Evolutionary conservation across 2,797 vertebrate genomes (phyloP).

Genomic region (Megalops cyprinoides): DNA sequence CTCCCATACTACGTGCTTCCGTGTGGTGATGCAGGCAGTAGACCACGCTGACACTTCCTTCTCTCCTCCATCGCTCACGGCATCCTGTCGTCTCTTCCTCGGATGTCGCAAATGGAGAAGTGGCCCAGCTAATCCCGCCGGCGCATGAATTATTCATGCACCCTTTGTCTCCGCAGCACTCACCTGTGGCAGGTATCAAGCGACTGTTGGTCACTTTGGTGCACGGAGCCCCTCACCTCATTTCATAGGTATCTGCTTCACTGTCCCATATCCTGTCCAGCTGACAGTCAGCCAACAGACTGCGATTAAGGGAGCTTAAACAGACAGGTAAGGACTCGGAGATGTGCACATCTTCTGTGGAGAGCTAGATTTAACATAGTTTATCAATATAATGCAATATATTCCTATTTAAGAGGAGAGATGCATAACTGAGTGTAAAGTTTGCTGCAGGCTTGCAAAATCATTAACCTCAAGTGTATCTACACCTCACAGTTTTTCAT

Average conservation of each 20-base stretch:
- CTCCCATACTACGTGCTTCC: neutral
- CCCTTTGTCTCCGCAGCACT: conserved; percentile 53
- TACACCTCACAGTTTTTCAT: too few species aligned
- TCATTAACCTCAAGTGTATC: too few species aligned
- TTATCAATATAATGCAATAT: too few species aligned
- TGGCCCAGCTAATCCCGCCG: conserved; percentile 32
- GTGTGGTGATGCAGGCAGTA: neutral
- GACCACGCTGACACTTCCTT: neutral
- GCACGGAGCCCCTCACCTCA: conserved; percentile 35
- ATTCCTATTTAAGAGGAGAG: too few species aligned
- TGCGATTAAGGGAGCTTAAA: neutral
- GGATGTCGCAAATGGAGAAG: conserved; percentile 28
- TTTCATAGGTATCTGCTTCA: conserved; percentile 37
- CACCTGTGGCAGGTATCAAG: conserved; percentile 42
- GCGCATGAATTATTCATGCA: conserved; percentile 60
- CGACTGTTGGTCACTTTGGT: conserved; percentile 26
- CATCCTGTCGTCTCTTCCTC: neutral
- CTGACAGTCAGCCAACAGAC: neutral
- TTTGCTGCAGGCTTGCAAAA: too few species aligned
- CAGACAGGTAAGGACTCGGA: conserved; percentile 8
- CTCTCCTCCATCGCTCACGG: neutral
- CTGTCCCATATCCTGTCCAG: conserved; percentile 13
- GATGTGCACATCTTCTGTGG: too few species aligned
- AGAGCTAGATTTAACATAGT: too few species aligned
- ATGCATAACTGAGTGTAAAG: too few species aligned